Percentiles rank a stretch among this genome's conserved stretches.
Conservation (phyloP, 2,797 vertebrate species). For the Anabas testudineus region DNA sequence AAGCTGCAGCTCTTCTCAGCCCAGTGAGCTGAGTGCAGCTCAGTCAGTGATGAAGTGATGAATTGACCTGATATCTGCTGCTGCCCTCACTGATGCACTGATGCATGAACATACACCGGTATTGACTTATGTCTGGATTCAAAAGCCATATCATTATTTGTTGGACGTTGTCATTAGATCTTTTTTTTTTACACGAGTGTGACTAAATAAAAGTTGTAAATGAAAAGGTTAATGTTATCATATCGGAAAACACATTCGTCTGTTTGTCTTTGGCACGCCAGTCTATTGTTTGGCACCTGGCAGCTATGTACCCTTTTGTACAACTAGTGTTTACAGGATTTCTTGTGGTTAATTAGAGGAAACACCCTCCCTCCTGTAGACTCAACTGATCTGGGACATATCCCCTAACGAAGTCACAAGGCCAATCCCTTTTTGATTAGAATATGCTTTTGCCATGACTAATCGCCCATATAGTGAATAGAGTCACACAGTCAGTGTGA, state of each 20-base stretch:
- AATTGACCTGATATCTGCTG: not conserved
- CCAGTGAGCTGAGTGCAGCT: too few relatives aligned
- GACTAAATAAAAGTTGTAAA: not conserved
- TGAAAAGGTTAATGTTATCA: not conserved
- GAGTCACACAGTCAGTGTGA: conserved; percentile 24
- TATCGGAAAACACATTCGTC: not conserved
- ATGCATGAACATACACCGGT: too few relatives aligned
- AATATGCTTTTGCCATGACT: conserved; percentile 13
- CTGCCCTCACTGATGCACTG: not conserved
- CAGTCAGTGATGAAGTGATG: too few relatives aligned
- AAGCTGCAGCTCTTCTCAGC: too few relatives aligned
- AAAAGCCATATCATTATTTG: not conserved
- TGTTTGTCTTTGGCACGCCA: not conserved
- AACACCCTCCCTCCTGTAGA: conserved; percentile 4
- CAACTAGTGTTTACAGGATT: conserved; percentile 14
- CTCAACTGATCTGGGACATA: not conserved
- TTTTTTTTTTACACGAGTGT: not conserved
- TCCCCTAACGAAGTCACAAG: conserved; percentile 16
- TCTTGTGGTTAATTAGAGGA: conserved; percentile 25
- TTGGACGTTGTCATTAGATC: not conserved
- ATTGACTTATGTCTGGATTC: not conserved
- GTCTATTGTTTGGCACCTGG: not conserved
- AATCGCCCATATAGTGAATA: not conserved
- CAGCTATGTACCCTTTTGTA: not conserved
- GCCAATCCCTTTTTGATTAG: conserved; percentile 21